phyloP scores from a whole-genome alignment of 2,888 invertebrate species.

The Drosophila koepferae region DNA sequence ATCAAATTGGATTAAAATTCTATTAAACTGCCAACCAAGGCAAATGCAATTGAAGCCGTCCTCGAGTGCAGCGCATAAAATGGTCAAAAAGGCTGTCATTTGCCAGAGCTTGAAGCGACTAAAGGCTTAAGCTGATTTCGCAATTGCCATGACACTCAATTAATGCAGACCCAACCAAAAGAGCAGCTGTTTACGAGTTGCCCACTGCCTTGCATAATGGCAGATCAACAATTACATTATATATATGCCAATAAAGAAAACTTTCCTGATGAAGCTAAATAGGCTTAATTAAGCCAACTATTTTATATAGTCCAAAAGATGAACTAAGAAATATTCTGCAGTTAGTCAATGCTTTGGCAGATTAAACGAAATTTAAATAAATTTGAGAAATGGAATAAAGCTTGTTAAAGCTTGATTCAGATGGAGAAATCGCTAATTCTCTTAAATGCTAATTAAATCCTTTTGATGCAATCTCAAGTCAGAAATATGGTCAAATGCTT shows the following conservation, averaged over 20 bases:
- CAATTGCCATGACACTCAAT: slow-evolving; percentile 61
- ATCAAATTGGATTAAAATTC: slow-evolving; percentile 65
- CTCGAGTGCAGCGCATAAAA: slow-evolving; percentile 24
- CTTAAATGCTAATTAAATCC: slow-evolving; percentile 6
- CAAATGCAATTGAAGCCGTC: slow-evolving; percentile 44
- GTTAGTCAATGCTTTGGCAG: not conserved
- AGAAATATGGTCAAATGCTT: slow-evolving; percentile 12
- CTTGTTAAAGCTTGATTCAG: slow-evolving; percentile 3
- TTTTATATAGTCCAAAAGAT: not conserved
- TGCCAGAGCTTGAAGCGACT: slow-evolving; percentile 36
- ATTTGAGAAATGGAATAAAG: slow-evolving; percentile 9
- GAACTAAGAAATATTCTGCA: not conserved
- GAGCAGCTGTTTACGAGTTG: not conserved
- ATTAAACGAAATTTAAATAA: not conserved
- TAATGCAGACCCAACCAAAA: slow-evolving; percentile 38
- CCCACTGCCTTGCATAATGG: slow-evolving; percentile 47
- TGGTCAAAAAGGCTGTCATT: slow-evolving; percentile 27
- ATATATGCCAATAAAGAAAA: slow-evolving; percentile 42
- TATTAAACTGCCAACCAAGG: slow-evolving; percentile 50
- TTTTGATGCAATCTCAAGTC: not conserved
- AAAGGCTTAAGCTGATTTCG: slow-evolving; percentile 58
- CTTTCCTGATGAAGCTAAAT: slow-evolving; percentile 32
- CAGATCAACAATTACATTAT: slow-evolving; percentile 49
- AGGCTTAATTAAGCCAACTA: not conserved
- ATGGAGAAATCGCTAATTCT: slow-evolving; percentile 6